phyloP scores from a whole-genome alignment of 2,113 vertebrate genomes.

The Clarias batrachus region DNA sequence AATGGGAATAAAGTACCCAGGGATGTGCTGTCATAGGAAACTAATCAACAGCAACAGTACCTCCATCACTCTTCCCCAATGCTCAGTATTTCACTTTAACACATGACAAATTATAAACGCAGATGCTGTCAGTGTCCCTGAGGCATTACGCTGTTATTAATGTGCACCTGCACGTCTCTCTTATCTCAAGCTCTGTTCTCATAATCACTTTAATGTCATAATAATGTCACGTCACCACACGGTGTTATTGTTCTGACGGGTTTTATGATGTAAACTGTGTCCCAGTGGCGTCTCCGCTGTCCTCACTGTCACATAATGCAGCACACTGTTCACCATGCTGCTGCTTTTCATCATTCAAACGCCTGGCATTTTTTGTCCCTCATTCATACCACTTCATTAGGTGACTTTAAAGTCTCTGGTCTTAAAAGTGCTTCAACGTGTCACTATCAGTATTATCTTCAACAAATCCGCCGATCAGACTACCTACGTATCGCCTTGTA shows the following conservation, averaged over 20 bases:
- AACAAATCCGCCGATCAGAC: slow-evolving; percentile 23
- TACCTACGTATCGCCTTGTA: not conserved
- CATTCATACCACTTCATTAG: slow-evolving; percentile 17
- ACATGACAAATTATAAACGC: not conserved
- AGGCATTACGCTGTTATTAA: not conserved
- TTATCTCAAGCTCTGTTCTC: not conserved
- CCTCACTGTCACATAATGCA: not conserved
- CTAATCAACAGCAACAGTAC: not conserved
- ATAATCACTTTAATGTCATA: not conserved
- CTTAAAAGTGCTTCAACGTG: not conserved
- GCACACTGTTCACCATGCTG: not conserved
- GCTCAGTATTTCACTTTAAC: not conserved
- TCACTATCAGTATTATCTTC: not conserved
- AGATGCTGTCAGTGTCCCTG: not conserved
- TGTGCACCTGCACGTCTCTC: not conserved
- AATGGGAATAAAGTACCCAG: not conserved
- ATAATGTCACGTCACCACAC: slow-evolving; percentile 1
- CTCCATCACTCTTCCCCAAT: not conserved
- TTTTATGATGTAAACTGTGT: slow-evolving; percentile 3
- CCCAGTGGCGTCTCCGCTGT: slow-evolving; percentile 9
- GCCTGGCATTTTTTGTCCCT: not conserved
- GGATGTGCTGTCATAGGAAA: not conserved
- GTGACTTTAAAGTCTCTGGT: slow-evolving; percentile 32
- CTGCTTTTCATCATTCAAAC: not conserved
- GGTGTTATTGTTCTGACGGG: slow-evolving; percentile 8